Percentiles rank a stretch among this genome's conserved stretches.
Evolutionary conservation across 2,113 vertebrate species (phyloP).

Genomic region (Phalacrocorax aristotelis): DNA sequence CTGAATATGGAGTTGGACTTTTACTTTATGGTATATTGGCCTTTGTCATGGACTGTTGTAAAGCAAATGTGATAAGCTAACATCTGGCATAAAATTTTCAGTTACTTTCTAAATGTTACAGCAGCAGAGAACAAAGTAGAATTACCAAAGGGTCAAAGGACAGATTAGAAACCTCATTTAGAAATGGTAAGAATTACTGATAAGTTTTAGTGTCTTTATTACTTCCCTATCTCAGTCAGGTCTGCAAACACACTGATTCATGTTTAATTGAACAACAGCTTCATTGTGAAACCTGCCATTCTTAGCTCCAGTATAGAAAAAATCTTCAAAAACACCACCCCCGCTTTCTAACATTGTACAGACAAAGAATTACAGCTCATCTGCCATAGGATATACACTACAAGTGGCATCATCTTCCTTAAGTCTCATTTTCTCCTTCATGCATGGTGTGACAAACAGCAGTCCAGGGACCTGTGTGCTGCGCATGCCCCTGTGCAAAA

Average conservation of each 20-base stretch:
- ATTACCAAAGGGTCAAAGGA: slow-evolving; percentile 24
- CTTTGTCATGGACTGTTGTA: slow-evolving; percentile 6
- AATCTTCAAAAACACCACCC: slow-evolving; percentile 22
- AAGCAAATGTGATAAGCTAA: slow-evolving; percentile 3
- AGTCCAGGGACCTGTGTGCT: not conserved
- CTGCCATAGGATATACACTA: not conserved
- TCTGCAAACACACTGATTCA: slow-evolving; percentile 46
- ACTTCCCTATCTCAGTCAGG: slow-evolving; percentile 8
- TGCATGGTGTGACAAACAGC: accelerated
- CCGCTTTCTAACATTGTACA: not conserved
- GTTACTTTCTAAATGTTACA: slow-evolving; percentile 8
- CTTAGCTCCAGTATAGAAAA: slow-evolving; percentile 37
- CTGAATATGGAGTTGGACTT: slow-evolving; percentile 9
- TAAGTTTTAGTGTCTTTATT: slow-evolving; percentile 36
- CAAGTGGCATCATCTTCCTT: not conserved
- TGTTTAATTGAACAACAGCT: slow-evolving; percentile 23
- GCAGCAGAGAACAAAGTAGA: not conserved
- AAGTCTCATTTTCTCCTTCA: not conserved
- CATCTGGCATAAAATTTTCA: not conserved
- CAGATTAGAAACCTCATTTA: slow-evolving; percentile 9
- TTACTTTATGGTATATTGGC: not conserved
- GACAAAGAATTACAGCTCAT: slow-evolving; percentile 37
- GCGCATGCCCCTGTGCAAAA: not conserved
- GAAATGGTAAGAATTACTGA: not conserved
- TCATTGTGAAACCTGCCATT: slow-evolving; percentile 55